These are phyloP conservation scores for Neosilurus mollespiculum DNA, from an alignment of 2,797 vertebrate species.

Conservation along the genomic window DNA sequence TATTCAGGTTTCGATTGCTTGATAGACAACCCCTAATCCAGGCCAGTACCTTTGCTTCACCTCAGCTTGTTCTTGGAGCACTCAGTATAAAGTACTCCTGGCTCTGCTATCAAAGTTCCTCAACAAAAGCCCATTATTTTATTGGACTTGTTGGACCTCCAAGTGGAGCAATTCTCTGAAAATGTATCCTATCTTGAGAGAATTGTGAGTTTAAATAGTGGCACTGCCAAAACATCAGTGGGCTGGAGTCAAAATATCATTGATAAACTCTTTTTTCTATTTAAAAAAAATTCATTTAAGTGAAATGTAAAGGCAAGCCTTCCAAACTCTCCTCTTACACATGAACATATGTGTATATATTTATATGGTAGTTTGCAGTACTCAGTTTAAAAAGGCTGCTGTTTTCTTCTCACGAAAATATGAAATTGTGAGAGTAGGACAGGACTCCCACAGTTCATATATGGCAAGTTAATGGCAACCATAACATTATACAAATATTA, in stretches of 20 bases:
- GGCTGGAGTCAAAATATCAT: neutral
- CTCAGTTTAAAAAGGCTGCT: no score
- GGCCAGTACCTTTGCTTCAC: slow-evolving; percentile 45
- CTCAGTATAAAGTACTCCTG: slow-evolving; percentile 20
- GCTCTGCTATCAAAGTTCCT: slow-evolving; percentile 33
- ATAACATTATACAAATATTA: no score
- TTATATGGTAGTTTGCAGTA: no score
- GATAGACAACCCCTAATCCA: slow-evolving; percentile 52
- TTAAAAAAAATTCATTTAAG: no score
- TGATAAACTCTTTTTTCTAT: neutral
- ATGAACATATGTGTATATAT: no score
- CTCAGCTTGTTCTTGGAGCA: slow-evolving; percentile 25
- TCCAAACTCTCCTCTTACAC: no score
- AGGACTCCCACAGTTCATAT: no score
- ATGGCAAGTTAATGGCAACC: no score
- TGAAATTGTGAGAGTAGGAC: no score
- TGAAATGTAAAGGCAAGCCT: no score
- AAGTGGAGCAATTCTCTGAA: neutral
- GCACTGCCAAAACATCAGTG: neutral
- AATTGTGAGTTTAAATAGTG: neutral
- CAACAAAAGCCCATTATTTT: slow-evolving; percentile 27
- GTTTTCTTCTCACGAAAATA: no score
- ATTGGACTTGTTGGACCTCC: neutral
- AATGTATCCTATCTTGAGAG: neutral
- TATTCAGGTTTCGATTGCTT: slow-evolving; percentile 38